Base-by-base conservation (phyloP, 35 echinoderm and acorn worm species). In the Apostichopus japonicus region DNA sequence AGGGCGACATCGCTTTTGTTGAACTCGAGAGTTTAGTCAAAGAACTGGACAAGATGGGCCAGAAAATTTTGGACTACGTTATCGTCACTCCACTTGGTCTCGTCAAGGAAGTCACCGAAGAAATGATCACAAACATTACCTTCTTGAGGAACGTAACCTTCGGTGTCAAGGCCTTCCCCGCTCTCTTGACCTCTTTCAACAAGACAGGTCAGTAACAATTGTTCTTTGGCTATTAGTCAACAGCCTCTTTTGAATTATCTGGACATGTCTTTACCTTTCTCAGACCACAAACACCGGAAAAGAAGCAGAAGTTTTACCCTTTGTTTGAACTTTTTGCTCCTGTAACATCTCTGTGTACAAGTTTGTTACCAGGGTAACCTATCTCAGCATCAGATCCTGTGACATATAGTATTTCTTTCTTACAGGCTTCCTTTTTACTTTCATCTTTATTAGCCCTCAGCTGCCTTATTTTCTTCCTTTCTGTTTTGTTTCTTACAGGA, bases 1-100 rank as follows among this genome's bases (percentile, higher is more conserved):
- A 56, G 44, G 97, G 95, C 7, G 97, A 99, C 83, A 86, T 99
- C n/a, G 90, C 94, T 51, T 94, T 99, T 77, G 82, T 99, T 5
- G 93, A 95, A 55, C 73, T 91, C 44, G 93, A 94, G 19, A 90
- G 96, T 15, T 84, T 79, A 14, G 23, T 91, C 77, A 53, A 93
- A 21, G 6, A 90, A 15, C 17, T 72, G 13, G 10, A 53, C 33
- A 24, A 78, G 61, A 55, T 77, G 22, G 5, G 58, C 19, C 13
- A 53, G 11, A 73, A 25, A 8, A 23, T 92, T 65, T 86, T 52
- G 52, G 72, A 91, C 24, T 86, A 92, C 8, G 83, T 93, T 16
- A 23, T 91, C 44, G 54, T 91, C 53, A 91, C 90, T 8, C 72
- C 90, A 17, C 33, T 91, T 24, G 90, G 90, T 16, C 3, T 91